These are phyloP conservation scores for Enoplosus armatus DNA, from an alignment of 2,797 vertebrate species.

Conservation along the genomic window DNA sequence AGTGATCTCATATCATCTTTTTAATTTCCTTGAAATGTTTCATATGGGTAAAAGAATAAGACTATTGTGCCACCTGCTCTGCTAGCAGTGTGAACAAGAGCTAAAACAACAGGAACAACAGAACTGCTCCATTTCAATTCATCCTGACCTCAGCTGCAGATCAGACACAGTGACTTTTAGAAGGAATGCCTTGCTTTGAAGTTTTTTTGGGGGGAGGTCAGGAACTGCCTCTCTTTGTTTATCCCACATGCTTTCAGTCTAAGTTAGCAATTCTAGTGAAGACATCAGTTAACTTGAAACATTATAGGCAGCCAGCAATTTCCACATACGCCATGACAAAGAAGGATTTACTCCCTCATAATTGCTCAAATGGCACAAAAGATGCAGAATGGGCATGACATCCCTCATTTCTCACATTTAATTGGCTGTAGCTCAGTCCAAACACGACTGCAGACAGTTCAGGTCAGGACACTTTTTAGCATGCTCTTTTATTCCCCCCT, in stretches of 20 bases:
- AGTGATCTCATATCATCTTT: constrained; percentile 24
- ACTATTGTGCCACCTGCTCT: constrained; percentile 32
- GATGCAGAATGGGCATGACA: constrained; percentile 29
- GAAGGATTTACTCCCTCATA: constrained; percentile 27
- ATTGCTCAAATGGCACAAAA: constrained; percentile 37
- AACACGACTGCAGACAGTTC: constrained; percentile 59
- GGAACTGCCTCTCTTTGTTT: constrained; percentile 64
- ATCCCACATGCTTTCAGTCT: constrained; percentile 56
- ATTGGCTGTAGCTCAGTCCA: constrained; percentile 48
- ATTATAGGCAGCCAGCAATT: constrained; percentile 27
- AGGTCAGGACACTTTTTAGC: constrained; percentile 56
- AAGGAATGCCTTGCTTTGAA: constrained; percentile 74
- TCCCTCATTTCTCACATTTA: constrained; percentile 47
- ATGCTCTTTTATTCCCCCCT: constrained; percentile 27
- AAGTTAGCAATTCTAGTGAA: constrained; percentile 46
- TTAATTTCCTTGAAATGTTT: constrained; percentile 39
- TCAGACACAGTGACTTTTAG: constrained; percentile 65
- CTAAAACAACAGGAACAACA: constrained; percentile 58
- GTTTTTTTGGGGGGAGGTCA: constrained; percentile 30
- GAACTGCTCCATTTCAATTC: constrained; percentile 56
- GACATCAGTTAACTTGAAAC: constrained; percentile 39
- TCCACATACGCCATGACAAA: constrained; percentile 33
- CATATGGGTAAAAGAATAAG: constrained; percentile 14
- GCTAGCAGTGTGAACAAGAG: not conserved
- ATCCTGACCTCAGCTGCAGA: constrained; percentile 71